phyloP scores from a whole-genome alignment of 2,113 vertebrate species.

The Apodemus sylvaticus region DNA sequence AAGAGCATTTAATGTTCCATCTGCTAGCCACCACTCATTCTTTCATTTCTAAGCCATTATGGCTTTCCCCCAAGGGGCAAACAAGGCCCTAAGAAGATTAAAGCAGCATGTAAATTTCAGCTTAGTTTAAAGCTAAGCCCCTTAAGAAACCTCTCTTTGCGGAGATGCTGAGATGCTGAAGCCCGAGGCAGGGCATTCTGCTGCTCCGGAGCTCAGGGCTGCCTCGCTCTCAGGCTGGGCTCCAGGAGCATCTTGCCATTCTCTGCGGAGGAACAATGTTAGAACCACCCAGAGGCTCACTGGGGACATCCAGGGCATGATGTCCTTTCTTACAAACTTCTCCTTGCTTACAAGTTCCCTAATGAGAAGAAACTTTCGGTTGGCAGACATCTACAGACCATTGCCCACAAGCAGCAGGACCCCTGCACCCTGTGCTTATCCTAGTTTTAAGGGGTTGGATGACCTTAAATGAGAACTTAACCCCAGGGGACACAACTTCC shows the following conservation, averaged over 20 bases:
- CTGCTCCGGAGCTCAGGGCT: accelerated
- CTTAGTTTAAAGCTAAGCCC: constrained; percentile 59
- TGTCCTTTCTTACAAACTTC: background rate
- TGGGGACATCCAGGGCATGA: background rate
- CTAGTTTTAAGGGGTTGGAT: background rate
- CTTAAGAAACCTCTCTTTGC: constrained; percentile 72
- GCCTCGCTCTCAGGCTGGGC: background rate
- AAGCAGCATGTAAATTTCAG: constrained; percentile 61
- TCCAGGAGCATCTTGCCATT: background rate
- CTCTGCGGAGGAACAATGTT: background rate
- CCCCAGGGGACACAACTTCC: background rate
- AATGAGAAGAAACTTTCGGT: background rate
- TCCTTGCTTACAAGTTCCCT: background rate
- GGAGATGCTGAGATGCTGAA: constrained; percentile 41
- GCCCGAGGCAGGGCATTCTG: background rate
- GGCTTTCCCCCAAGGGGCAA: constrained; percentile 55
- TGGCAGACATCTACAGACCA: background rate
- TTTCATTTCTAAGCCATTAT: constrained; percentile 45
- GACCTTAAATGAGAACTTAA: background rate
- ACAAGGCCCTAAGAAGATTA: constrained; percentile 73
- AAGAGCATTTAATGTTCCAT: constrained; percentile 60
- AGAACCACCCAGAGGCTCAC: background rate
- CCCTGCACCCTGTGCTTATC: background rate
- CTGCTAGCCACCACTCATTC: constrained; percentile 25
- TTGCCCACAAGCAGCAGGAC: background rate